A percentile compares a stretch with the other conserved stretches of the same genome.
Evolutionary conservation across 2,113 vertebrate species (phyloP).

Genomic region (Chloroceryle aenea): DNA sequence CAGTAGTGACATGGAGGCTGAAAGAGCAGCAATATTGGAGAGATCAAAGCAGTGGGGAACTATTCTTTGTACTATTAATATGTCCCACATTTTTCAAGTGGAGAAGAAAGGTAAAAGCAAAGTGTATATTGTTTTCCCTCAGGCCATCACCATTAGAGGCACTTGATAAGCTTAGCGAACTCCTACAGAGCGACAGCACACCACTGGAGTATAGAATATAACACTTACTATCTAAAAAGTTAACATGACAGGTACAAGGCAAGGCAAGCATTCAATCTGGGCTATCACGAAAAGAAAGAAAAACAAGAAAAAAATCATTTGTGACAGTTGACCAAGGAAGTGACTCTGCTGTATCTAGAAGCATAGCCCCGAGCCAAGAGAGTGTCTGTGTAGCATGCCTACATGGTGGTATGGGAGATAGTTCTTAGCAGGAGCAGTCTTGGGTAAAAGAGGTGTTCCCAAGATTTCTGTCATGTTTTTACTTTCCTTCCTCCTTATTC

Average conservation of each 20-base stretch:
- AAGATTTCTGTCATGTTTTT: background rate
- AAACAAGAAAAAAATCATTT: background rate
- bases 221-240: slow-evolving; percentile 49
- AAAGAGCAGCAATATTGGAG: slow-evolving; percentile 42
- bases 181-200: slow-evolving; percentile 15
- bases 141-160: slow-evolving; percentile 66
- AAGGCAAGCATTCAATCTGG: slow-evolving; percentile 47
- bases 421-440: background rate
- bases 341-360: background rate
- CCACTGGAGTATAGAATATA: slow-evolving; percentile 34
- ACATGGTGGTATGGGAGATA: fast-evolving
- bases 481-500: background rate
- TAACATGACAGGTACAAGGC: slow-evolving; percentile 71
- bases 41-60: slow-evolving; percentile 70
- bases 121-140: slow-evolving; percentile 59
- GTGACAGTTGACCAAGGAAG: slow-evolving; percentile 13
- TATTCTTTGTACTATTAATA: slow-evolving; percentile 61
- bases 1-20: slow-evolving; percentile 22
- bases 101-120: slow-evolving; percentile 63
- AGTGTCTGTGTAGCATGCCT: background rate
- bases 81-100: slow-evolving; percentile 62
- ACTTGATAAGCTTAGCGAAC: slow-evolving; percentile 44
- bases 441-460: background rate
- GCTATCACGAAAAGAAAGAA: background rate
- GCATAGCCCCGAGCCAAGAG: background rate